A percentile compares a stretch with the other conserved stretches of the same genome.
Conservation (phyloP, 2,888 invertebrate genomes). For the Tenthredo distinguenda region DNA sequence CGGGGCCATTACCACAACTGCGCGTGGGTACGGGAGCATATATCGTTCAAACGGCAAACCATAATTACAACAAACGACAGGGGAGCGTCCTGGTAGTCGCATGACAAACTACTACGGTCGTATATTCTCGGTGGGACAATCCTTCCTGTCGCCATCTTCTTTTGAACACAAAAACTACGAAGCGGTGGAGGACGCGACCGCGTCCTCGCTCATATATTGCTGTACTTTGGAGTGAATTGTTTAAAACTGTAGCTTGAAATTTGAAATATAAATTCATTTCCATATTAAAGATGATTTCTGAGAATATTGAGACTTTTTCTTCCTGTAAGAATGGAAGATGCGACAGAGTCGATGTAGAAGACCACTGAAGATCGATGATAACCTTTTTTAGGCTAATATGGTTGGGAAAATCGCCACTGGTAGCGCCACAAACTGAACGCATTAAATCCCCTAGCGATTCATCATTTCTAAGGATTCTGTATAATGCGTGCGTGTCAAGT, state of each 20-base stretch:
- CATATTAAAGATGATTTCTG: not conserved
- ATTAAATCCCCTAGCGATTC: not conserved
- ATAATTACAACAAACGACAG: conserved; percentile 64
- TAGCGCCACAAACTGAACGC: not conserved
- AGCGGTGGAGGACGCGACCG: not conserved
- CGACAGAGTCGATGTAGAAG: not conserved
- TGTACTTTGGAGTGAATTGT: not conserved
- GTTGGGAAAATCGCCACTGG: not conserved
- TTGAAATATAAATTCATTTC: not conserved
- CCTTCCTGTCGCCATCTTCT: not conserved
- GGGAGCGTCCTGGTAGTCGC: conserved; percentile 62
- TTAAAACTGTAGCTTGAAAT: not conserved
- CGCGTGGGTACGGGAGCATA: conserved; percentile 60
- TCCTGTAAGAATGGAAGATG: not conserved
- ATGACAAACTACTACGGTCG: conserved; percentile 59
- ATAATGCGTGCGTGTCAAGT: not conserved
- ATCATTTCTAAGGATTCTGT: not conserved
- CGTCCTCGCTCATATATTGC: not conserved
- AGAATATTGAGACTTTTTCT: not conserved
- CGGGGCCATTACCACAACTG: conserved; percentile 66
- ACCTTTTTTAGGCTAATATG: not conserved
- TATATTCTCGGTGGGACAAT: conserved; percentile 2
- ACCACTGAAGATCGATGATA: not conserved
- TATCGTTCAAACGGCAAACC: conserved; percentile 66
- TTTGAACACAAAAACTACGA: not conserved